phyloP scores from a whole-genome alignment of 2,797 vertebrate species.

The Lagocephalus sceleratus region DNA sequence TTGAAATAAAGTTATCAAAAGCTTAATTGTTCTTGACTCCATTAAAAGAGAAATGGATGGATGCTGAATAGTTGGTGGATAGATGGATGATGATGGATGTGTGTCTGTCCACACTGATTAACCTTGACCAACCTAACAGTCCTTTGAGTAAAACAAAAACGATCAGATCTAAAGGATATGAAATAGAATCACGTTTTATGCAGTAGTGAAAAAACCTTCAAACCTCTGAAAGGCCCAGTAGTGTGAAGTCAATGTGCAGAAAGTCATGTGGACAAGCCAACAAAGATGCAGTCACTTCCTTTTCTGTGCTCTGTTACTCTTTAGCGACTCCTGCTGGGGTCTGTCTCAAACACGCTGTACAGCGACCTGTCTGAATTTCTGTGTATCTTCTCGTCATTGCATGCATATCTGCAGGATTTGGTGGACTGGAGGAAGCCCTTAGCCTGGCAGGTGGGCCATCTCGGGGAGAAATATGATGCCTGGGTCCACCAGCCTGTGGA shows the following conservation, averaged over 20 bases:
- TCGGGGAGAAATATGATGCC: slow-evolving; percentile 91
- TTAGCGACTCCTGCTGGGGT: slow-evolving; percentile 27
- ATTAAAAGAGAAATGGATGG: no score
- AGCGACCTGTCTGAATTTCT: not conserved
- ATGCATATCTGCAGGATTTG: slow-evolving; percentile 80
- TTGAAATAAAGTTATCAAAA: no score
- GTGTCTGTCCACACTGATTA: no score
- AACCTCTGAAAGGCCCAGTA: not conserved
- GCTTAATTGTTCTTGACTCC: no score
- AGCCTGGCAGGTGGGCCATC: slow-evolving; percentile 93
- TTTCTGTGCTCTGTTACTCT: slow-evolving; percentile 10
- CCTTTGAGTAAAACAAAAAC: no score
- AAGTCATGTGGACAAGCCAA: not conserved
- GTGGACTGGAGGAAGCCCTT: slow-evolving; percentile 95
- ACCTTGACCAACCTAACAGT: no score
- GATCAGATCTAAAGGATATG: no score
- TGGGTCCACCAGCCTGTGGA: slow-evolving; percentile 97
- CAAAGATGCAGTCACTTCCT: slow-evolving; percentile 14
- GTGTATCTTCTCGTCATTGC: not conserved
- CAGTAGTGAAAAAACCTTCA: not conserved
- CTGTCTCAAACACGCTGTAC: not conserved
- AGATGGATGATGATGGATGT: no score
- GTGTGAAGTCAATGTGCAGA: slow-evolving; percentile 8
- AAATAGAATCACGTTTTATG: no score
- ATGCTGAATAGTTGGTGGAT: no score